These are phyloP conservation scores for Scophthalmus maximus DNA, from an alignment of 2,113 vertebrate species.

Conservation along the genomic window DNA sequence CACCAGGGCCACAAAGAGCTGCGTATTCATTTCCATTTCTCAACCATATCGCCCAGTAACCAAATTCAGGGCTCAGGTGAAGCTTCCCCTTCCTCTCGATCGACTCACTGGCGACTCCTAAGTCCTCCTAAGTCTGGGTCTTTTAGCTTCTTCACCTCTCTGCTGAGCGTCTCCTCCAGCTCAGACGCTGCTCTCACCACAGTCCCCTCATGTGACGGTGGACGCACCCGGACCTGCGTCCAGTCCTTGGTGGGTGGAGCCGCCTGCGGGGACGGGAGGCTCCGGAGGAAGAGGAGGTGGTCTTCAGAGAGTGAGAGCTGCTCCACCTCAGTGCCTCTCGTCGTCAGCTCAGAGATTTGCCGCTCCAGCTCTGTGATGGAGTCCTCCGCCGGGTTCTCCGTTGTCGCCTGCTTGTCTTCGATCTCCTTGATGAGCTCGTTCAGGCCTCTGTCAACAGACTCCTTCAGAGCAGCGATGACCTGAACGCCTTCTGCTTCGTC, in stretches of 20 bases:
- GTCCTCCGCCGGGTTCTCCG: background rate
- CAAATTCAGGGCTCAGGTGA: background rate
- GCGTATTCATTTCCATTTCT: constrained; percentile 1
- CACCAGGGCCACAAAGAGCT: background rate
- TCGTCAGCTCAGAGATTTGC: constrained; percentile 18
- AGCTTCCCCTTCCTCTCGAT: background rate
- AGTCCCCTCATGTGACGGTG: background rate
- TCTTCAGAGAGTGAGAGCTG: constrained; percentile 12
- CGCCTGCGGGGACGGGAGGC: no score
- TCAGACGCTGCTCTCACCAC: background rate
- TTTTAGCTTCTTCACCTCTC: constrained; percentile 5
- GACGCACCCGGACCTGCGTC: no score
- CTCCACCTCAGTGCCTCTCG: constrained; percentile 7
- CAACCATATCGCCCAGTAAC: constrained; percentile 9
- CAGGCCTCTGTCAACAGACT: constrained; percentile 4
- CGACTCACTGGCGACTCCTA: constrained; percentile 20
- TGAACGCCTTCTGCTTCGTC: constrained; percentile 10
- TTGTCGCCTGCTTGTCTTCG: background rate
- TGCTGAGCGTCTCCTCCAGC: constrained; percentile 10
- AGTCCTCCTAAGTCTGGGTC: background rate
- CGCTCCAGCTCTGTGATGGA: constrained; percentile 17
- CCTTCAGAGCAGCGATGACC: constrained; percentile 15
- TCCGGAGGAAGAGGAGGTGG: constrained; percentile 9
- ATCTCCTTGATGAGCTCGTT: background rate
- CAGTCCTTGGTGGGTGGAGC: no score